phyloP scores from a whole-genome alignment of 2,888 invertebrate species.

The Arenicola marina region DNA sequence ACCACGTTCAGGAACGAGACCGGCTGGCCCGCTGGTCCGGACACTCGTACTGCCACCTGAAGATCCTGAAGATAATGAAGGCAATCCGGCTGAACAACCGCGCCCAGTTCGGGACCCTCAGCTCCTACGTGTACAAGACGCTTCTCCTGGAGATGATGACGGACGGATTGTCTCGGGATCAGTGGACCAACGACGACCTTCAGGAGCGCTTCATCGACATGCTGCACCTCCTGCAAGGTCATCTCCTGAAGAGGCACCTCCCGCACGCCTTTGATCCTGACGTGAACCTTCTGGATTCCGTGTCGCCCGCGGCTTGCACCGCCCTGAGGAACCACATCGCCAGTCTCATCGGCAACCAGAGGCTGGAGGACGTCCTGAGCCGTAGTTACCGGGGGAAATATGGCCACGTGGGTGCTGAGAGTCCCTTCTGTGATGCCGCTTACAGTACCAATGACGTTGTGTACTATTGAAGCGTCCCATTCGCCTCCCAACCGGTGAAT shows the following conservation, averaged over 20 bases:
- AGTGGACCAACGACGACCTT: conserved; percentile 17
- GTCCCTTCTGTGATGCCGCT: too few species aligned
- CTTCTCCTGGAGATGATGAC: conserved; percentile 17
- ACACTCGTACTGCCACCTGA: conserved; percentile 4
- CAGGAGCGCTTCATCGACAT: conserved; percentile 22
- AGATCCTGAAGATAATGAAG: conserved; percentile 24
- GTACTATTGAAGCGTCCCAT: too few species aligned
- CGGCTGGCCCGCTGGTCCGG: neutral
- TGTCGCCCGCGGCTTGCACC: conserved; percentile 2
- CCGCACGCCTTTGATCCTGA: conserved; percentile 13
- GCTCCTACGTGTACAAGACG: conserved; percentile 20
- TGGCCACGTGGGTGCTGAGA: too few species aligned
- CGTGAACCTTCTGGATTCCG: conserved; percentile 17
- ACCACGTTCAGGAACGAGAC: neutral
- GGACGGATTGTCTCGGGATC: conserved; percentile 3
- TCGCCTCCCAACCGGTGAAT: too few species aligned
- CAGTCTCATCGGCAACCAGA: neutral
- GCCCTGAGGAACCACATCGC: neutral
- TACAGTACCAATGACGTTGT: too few species aligned
- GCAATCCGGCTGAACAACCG: conserved; percentile 22
- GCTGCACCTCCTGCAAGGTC: conserved; percentile 13
- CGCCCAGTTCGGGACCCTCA: conserved; percentile 19
- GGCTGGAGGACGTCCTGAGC: too few species aligned
- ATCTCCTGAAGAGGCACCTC: conserved; percentile 8
- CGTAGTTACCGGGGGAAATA: too few species aligned